A percentile compares a stretch with the other conserved stretches of the same genome.
Evolutionary conservation across 2,113 vertebrate species (phyloP).

Genomic region (Chaetorhynchus papuensis): DNA sequence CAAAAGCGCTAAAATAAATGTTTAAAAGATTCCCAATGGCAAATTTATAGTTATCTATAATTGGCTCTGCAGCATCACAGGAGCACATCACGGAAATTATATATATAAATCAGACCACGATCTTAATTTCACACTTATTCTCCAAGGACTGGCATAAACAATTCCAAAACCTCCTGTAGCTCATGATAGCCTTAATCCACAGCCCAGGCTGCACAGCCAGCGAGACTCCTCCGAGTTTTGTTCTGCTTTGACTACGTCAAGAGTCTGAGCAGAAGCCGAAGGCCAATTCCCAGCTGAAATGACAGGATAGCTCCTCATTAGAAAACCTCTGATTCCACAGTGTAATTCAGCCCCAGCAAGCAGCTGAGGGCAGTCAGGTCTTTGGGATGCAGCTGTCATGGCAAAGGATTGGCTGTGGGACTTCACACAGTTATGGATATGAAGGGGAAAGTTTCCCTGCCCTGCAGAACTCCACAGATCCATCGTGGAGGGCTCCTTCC

Average conservation of each 20-base stretch:
- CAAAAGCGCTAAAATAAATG: neutral
- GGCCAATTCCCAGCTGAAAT: neutral
- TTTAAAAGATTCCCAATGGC: neutral
- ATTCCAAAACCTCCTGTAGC: neutral
- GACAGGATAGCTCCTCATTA: neutral
- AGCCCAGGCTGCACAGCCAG: neutral
- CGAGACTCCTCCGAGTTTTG: accelerated
- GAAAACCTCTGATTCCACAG: neutral
- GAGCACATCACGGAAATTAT: neutral
- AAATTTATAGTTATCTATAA: slow-evolving; percentile 23
- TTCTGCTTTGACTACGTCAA: neutral
- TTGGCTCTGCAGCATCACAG: slow-evolving; percentile 7
- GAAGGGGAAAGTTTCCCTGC: accelerated
- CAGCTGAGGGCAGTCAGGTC: neutral
- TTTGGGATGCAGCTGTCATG: neutral
- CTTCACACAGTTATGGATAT: accelerated
- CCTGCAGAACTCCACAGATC: neutral
- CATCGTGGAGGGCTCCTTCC: neutral
- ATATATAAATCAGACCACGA: neutral
- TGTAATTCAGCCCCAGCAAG: neutral
- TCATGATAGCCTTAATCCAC: neutral
- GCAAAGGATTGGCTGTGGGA: neutral
- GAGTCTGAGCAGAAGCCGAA: neutral
- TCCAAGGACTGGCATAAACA: neutral
- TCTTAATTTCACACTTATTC: neutral